Evolutionary conservation across 2,888 invertebrate species (phyloP).

Genomic region (Ormyrus pomaceus): DNA sequence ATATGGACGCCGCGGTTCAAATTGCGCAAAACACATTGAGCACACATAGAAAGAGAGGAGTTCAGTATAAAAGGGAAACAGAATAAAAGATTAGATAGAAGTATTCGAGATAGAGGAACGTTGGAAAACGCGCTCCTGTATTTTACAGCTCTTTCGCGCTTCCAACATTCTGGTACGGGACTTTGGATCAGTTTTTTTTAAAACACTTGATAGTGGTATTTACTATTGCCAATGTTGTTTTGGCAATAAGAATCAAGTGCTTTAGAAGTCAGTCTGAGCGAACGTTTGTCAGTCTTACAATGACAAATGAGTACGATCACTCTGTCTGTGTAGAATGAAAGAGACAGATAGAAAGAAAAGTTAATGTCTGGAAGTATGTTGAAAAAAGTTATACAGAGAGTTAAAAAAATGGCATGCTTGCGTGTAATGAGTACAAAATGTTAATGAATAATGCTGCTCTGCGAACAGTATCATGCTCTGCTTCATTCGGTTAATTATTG

Average conservation of each 20-base stretch:
- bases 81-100: constrained; percentile 12
- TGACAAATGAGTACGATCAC: constrained; percentile 26
- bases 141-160: not conserved
- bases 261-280: constrained; percentile 11
- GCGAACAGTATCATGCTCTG: constrained; percentile 41
- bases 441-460: constrained; percentile 34
- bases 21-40: constrained; percentile 56
- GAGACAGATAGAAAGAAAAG: not conserved
- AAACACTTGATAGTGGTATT: constrained; percentile 17
- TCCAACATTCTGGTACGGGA: no score
- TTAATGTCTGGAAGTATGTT: not conserved
- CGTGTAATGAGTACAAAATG: not conserved
- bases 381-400: constrained; percentile 11
- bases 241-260: constrained; percentile 18
- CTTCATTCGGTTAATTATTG: constrained; percentile 26
- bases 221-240: no score
- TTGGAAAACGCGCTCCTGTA: constrained; percentile 11
- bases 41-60: constrained; percentile 57
- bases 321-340: constrained; percentile 3
- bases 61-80: constrained; percentile 43
- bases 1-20: constrained; percentile 62
- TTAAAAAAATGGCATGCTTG: constrained; percentile 39
- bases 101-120: constrained; percentile 19
- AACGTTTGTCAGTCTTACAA: constrained; percentile 41
- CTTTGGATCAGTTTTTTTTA: no score